Conservation (phyloP, 2,113 vertebrate species). For the Hylia prasina region DNA sequence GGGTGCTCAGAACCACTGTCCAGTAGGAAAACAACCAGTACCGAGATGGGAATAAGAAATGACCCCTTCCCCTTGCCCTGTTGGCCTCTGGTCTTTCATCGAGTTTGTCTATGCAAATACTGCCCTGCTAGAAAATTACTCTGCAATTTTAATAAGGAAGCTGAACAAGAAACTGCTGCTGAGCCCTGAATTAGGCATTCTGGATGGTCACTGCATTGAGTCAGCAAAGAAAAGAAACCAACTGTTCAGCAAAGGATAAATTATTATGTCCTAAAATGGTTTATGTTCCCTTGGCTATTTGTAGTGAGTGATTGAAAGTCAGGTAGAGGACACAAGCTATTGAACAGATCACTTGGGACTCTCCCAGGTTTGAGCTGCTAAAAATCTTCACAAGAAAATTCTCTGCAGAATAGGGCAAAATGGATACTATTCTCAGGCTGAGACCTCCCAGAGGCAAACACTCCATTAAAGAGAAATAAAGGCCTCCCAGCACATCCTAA, state of each 20-base stretch:
- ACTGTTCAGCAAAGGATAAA: conserved; percentile 32
- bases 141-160: conserved; percentile 21
- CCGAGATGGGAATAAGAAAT: not conserved
- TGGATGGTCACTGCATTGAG: conserved; percentile 22
- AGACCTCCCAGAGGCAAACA: not conserved
- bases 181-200: conserved; percentile 63
- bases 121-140: not conserved
- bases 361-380: conserved; percentile 26
- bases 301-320: conserved; percentile 62
- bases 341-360: conserved; percentile 53
- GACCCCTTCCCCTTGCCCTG: not conserved
- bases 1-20: not conserved
- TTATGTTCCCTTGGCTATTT: conserved; percentile 47
- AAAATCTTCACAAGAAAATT: conserved; percentile 35
- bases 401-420: not conserved
- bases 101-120: conserved; percentile 23
- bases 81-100: not conserved
- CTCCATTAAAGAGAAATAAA: not conserved
- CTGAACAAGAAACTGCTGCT: conserved; percentile 43
- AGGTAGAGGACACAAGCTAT: conserved; percentile 58
- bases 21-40: not conserved
- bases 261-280: conserved; percentile 67
- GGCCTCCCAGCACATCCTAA: not conserved
- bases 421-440: not conserved
- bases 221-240: conserved; percentile 47